These are phyloP conservation scores for Oreamnos americanus DNA, from an alignment of 2,113 vertebrate genomes.

Conservation along the genomic window DNA sequence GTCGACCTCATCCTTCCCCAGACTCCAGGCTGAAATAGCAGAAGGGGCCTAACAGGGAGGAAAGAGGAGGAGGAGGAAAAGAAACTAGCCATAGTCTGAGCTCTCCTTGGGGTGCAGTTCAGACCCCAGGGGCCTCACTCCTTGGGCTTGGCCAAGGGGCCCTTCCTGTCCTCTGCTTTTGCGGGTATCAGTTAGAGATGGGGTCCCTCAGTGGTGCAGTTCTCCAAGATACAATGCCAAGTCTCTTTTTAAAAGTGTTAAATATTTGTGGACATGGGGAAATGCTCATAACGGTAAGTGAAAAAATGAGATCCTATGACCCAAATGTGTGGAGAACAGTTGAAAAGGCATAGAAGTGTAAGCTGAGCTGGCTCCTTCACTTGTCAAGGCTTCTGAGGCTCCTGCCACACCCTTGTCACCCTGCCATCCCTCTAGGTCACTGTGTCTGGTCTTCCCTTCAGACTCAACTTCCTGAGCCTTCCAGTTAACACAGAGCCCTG, in stretches of 20 bases:
- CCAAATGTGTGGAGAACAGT: not conserved
- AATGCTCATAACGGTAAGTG: not conserved
- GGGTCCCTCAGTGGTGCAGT: accelerated
- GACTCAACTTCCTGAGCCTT: not conserved
- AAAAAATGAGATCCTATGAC: not conserved
- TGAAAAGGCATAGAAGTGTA: not conserved
- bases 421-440: not conserved
- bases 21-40: not conserved
- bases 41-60: accelerated
- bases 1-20: not conserved
- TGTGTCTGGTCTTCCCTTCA: not conserved
- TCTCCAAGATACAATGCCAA: not conserved
- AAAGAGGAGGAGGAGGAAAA: not conserved
- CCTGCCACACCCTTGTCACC: not conserved
- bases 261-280: not conserved
- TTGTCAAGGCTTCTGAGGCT: not conserved
- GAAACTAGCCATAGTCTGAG: accelerated
- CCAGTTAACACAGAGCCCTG: not conserved
- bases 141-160: not conserved
- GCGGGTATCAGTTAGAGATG: not conserved
- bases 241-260: not conserved
- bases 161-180: no score
- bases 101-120: not conserved
- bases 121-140: not conserved
- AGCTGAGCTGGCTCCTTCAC: not conserved